Evolutionary conservation across 2,888 invertebrate genomes (phyloP).

Genomic region (Orthosia gothica): DNA sequence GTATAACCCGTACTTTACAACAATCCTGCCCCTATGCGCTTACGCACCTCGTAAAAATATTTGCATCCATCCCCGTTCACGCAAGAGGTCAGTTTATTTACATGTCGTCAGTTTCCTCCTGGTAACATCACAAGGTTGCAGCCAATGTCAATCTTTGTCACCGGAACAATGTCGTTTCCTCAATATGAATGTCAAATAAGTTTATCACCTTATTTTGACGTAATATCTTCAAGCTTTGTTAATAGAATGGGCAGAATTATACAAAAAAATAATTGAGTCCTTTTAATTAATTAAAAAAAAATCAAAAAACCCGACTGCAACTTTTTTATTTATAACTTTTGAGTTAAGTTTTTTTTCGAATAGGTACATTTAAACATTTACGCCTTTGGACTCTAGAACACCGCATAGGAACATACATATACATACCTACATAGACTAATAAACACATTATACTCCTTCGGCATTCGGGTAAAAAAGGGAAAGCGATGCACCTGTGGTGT

Average conservation of each 20-base stretch:
- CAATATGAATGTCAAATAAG: constrained; percentile 37
- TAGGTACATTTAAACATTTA: too few relatives aligned
- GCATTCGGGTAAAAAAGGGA: too few relatives aligned
- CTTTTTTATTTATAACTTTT: too few relatives aligned
- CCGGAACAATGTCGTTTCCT: constrained; percentile 59
- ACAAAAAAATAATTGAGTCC: too few relatives aligned
- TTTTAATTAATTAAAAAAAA: too few relatives aligned
- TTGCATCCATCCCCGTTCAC: constrained; percentile 3
- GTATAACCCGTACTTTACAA: background rate
- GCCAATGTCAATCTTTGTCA: constrained; percentile 58
- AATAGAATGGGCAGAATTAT: background rate
- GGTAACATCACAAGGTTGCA: constrained; percentile 59
- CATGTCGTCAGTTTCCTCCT: constrained; percentile 47
- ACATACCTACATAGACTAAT: too few relatives aligned
- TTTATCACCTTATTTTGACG: constrained; percentile 23
- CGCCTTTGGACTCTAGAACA: too few relatives aligned
- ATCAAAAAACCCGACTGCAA: too few relatives aligned
- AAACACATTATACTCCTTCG: too few relatives aligned
- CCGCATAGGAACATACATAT: too few relatives aligned
- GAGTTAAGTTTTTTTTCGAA: too few relatives aligned
- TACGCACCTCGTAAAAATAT: background rate
- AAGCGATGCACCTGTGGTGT: too few relatives aligned
- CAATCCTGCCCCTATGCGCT: background rate
- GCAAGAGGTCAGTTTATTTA: constrained; percentile 30
- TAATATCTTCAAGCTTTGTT: constrained; percentile 9